A percentile compares a stretch with the other conserved stretches of the same genome.
Evolutionary conservation across 2,797 vertebrate species (phyloP).

Genomic region (Parauchenoglanis ngamensis): DNA sequence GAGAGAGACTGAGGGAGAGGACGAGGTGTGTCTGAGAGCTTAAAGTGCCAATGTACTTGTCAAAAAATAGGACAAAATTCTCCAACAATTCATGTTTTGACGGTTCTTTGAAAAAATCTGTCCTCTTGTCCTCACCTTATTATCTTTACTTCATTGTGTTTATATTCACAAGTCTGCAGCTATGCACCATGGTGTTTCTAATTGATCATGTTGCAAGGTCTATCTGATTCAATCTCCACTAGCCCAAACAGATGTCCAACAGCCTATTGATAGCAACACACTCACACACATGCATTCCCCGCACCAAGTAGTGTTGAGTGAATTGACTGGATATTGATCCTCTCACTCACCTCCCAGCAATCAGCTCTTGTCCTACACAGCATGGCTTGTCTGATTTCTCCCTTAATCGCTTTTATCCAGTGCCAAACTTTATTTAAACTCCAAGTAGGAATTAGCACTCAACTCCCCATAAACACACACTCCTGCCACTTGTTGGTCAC

Average conservation of each 20-base stretch:
- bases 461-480: constrained; percentile 7
- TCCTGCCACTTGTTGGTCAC: constrained; percentile 6
- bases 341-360: constrained; percentile 83
- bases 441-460: constrained; percentile 83
- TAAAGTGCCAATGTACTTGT: constrained; percentile 2
- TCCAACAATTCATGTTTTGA: neutral
- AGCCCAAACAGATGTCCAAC: constrained; percentile 54
- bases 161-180: constrained; percentile 17
- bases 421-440: constrained; percentile 87
- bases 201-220: constrained; percentile 62
- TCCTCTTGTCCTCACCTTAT: constrained; percentile 68
- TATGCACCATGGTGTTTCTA: constrained; percentile 34
- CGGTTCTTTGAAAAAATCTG: constrained; percentile 59
- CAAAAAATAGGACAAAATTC: constrained; percentile 20
- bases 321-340: constrained; percentile 83
- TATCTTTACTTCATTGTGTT: constrained; percentile 29
- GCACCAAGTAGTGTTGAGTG: constrained; percentile 76
- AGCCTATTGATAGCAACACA: constrained; percentile 47
- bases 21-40: neutral
- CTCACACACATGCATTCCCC: constrained; percentile 44
- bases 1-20: constrained; percentile 10
- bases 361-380: constrained; percentile 85
- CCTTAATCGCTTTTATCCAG: constrained; percentile 86
- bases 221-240: constrained; percentile 62
- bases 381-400: constrained; percentile 84